Base-by-base conservation (phyloP, 2,888 invertebrate species). In the Acheta domesticus region DNA sequence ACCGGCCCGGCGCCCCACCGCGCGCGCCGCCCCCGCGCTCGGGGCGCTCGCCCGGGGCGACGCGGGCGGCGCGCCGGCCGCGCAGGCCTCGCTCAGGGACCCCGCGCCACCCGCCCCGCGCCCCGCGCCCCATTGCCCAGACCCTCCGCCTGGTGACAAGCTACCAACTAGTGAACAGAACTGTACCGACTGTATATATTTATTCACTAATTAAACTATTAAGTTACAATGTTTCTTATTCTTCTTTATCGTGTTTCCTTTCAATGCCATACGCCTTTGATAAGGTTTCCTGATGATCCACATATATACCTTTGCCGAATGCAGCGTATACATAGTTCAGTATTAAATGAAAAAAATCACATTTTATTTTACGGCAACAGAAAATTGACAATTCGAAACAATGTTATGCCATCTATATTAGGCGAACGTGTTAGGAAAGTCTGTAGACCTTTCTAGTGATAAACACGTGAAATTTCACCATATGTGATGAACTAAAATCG, bases 181-280 rank as follows among this genome's bases (percentile, higher is more conserved):
- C 62, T 62, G 62, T 62, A 62, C 62, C 62, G 62, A 62, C 62
- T 62, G 62, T 62, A 62, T 62, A 62, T 62, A 62, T 62, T 62
- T 62, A 62, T 62, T 19, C 62, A 62, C 62, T 62, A 62, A 62
- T 62, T 62, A 62, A 62, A 62, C 62, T n/a, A 62, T 62, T 62
- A 62, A 62, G 62, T 62, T 62, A 62, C 62, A 62, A 62, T 62
- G 14, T 62, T n/a, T 14, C n/a, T 62, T 62, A 3, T 19, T 62
- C n/a, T 62, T 62, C 12, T n/a, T 62, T 62, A 62, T 3, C n/a
- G 4, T 62, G 62, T 8, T 5, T 36, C 36, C 36, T 36, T 36
- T 36, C 36, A 36, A 36, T 36, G 5, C 36, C 36, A 36, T 36
- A 8, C 36, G 36, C 36, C 36, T 36, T 5, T 5, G 36, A 36